Conservation (phyloP, 2,888 invertebrate genomes). For the Diloba caeruleocephala region DNA sequence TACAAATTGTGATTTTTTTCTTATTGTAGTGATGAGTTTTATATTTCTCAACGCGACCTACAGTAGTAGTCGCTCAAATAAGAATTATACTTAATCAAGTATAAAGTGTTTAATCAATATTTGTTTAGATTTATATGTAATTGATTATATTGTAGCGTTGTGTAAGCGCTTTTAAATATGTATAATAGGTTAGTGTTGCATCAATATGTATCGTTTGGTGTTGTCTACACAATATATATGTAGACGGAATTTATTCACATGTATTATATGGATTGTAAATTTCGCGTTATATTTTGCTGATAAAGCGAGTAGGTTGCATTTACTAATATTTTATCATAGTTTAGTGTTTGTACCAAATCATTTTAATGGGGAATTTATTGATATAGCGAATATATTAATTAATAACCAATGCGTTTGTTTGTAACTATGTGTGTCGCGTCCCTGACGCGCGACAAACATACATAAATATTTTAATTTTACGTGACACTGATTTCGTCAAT, state of each 20-base stretch:
- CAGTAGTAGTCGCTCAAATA: slow-evolving; percentile 44
- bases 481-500: slow-evolving; percentile 82
- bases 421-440: slow-evolving; percentile 20
- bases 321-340: slow-evolving; percentile 87
- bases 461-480: slow-evolving; percentile 63
- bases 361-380: slow-evolving; percentile 71
- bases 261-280: slow-evolving; percentile 82
- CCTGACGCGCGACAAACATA: slow-evolving; percentile 32
- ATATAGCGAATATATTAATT: slow-evolving; percentile 51
- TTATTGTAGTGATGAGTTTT: slow-evolving; percentile 48
- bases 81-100: slow-evolving; percentile 51
- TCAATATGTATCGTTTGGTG: slow-evolving; percentile 53
- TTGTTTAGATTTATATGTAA: slow-evolving; percentile 59
- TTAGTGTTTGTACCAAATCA: slow-evolving; percentile 87
- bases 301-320: slow-evolving; percentile 84
- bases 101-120: slow-evolving; percentile 59
- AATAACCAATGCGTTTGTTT: slow-evolving; percentile 31
- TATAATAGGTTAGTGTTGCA: slow-evolving; percentile 52
- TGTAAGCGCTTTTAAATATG: slow-evolving; percentile 56
- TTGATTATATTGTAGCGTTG: slow-evolving; percentile 55
- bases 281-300: slow-evolving; percentile 75
- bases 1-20: slow-evolving; percentile 60
- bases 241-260: slow-evolving; percentile 54
- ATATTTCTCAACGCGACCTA: slow-evolving; percentile 44
- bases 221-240: slow-evolving; percentile 35